Evolutionary conservation across 2,113 vertebrate species (phyloP).

Genomic region (Cryptotis parvus): DNA sequence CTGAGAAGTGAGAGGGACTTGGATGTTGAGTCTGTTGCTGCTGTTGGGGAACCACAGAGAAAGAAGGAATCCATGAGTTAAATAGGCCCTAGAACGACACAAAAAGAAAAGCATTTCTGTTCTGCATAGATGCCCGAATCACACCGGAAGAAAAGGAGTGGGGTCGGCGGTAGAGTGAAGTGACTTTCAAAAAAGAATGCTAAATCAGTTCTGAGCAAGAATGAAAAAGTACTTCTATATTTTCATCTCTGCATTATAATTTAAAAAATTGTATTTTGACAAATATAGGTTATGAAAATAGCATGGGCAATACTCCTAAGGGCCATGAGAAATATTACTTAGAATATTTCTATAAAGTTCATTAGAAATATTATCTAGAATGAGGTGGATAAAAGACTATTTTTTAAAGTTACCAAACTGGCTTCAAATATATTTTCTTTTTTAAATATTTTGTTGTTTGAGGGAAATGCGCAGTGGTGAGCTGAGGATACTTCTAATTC

Average conservation of each 20-base stretch:
- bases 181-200: background rate
- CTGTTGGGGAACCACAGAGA: constrained; percentile 54
- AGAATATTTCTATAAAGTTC: too few relatives aligned
- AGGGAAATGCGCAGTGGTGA: too few relatives aligned
- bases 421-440: background rate
- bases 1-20: constrained; percentile 36
- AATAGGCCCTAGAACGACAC: constrained; percentile 47
- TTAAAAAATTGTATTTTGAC: background rate
- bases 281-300: background rate
- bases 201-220: background rate
- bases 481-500: too few relatives aligned
- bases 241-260: background rate
- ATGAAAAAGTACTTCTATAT: background rate
- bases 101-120: background rate
- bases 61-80: constrained; percentile 64
- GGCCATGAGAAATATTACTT: background rate
- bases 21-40: constrained; percentile 40
- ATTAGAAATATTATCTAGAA: background rate
- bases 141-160: background rate
- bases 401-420: background rate
- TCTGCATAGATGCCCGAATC: background rate
- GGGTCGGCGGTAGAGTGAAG: background rate
- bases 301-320: background rate
- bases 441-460: too few relatives aligned
- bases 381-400: background rate